Conservation (phyloP, 2,888 invertebrate species). For the Neocrepidodera transversa region DNA sequence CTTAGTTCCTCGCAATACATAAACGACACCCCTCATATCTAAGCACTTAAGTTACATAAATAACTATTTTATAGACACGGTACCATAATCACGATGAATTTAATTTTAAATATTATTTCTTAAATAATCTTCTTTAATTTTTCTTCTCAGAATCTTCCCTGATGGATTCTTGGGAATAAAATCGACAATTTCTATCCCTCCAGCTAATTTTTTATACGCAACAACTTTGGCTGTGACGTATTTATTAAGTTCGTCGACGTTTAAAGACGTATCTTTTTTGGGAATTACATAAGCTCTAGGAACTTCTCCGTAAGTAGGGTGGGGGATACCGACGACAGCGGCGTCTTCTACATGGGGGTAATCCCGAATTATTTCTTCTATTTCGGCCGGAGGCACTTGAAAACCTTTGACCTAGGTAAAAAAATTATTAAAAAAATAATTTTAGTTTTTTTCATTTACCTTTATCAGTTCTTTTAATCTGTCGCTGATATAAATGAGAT, state of each 20-base stretch:
- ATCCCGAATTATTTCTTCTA: slow-evolving; percentile 76
- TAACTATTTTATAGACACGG: no score
- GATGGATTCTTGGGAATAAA: slow-evolving; percentile 66
- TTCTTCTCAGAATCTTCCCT: slow-evolving; percentile 68
- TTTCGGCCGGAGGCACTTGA: slow-evolving; percentile 88
- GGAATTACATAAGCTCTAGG: slow-evolving; percentile 78
- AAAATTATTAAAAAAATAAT: background rate
- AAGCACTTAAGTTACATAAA: no score
- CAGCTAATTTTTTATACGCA: slow-evolving; percentile 74
- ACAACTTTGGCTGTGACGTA: slow-evolving; percentile 75
- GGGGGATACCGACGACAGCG: slow-evolving; percentile 81
- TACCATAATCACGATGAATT: no score
- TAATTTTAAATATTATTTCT: no score
- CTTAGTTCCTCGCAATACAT: no score
- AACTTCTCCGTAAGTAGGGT: slow-evolving; percentile 73
- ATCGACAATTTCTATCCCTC: slow-evolving; percentile 64
- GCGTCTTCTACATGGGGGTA: slow-evolving; percentile 80
- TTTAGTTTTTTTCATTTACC: slow-evolving; percentile 57
- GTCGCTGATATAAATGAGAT: slow-evolving; percentile 73
- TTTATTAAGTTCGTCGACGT: slow-evolving; percentile 65
- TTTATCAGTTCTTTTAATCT: slow-evolving; percentile 86
- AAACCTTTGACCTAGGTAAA: slow-evolving; percentile 50
- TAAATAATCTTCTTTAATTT: slow-evolving; percentile 15
- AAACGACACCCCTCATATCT: no score
- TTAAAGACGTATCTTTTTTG: slow-evolving; percentile 56